Conservation (phyloP, 2,797 vertebrate genomes). For the Novumbra hubbsi region DNA sequence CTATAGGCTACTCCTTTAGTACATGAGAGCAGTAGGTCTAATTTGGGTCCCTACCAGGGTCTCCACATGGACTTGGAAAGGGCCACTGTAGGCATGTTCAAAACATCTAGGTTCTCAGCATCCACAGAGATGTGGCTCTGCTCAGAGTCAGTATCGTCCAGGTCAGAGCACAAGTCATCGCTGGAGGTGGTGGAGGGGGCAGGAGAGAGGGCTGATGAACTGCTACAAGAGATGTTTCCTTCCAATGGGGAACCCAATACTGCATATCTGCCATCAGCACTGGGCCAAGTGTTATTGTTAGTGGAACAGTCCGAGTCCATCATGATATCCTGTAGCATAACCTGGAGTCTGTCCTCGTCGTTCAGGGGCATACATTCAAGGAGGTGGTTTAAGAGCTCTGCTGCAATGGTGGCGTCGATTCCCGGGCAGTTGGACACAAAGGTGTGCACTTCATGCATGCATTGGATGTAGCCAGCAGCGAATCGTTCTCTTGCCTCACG, state of each 20-base stretch:
- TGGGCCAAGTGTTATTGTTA: constrained; percentile 49
- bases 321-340: constrained; percentile 72
- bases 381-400: constrained; percentile 91
- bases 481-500: constrained; percentile 90
- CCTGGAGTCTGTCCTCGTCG: constrained; percentile 74
- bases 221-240: constrained; percentile 28
- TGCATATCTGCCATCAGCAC: constrained; percentile 46
- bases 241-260: constrained; percentile 46
- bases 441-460: constrained; percentile 97
- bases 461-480: constrained; percentile 95
- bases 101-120: constrained; percentile 52
- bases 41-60: constrained; percentile 80
- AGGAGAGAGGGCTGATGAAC: constrained; percentile 47
- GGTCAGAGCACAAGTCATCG: constrained; percentile 71
- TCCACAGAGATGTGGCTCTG: constrained; percentile 68
- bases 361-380: constrained; percentile 91
- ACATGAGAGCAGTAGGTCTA: not conserved
- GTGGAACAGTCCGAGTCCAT: constrained; percentile 57
- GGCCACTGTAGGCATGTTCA: constrained; percentile 46
- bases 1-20: constrained; percentile 10
- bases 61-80: constrained; percentile 56
- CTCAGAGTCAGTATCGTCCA: constrained; percentile 72
- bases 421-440: constrained; percentile 91
- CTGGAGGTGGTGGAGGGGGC: constrained; percentile 57
- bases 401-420: constrained; percentile 85